Evolutionary conservation across 2,888 invertebrate genomes (phyloP), one percentile per base, ranked within the genome.

Genomic region (Girardia tigrina): DNA sequence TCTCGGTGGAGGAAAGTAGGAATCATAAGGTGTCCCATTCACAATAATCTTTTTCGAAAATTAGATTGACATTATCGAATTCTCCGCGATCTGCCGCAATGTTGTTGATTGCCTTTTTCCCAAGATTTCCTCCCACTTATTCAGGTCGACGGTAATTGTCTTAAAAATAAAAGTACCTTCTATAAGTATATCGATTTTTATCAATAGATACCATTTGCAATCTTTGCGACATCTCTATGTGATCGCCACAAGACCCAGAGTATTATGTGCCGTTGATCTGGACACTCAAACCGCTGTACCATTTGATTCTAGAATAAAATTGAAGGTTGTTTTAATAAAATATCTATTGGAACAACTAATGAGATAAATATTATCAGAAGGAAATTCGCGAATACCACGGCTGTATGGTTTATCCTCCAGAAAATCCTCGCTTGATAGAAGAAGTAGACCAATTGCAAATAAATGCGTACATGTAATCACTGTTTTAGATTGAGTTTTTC

Each of bases 141-240:
- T 28, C 28, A 6, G 71, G 29, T 26, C 4, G 29, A 4, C 14
- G 71, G 70, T 70, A 70, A 26, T 8, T 70, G n/a, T 12, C 20
- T 70, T 12, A 23, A 12, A 12, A n/a, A 14, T 70, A 8, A 14
- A 14, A 20, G 20, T 8, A 8, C 8, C 26, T 23, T 20, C 20
- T 70, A 8, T 70, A 70, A n/a, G 42, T 70, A 14, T 20, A 14
- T 8, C 26, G 6, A n/a, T 70, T 12, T n/a, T 70, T 23, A 14
- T 70, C 70, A 20, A 12, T 20, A 70, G 70, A 14, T 71, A 71
- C 27, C 71, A 71, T 71, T n/a, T 71, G 2, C 71, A 71, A 71
- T 28, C 71, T 4, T n/a, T 71, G n/a, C 71, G 71, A 6, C 71
- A 71, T 71, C 71, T 71, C 26, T 71, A 71, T n/a, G 71, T 71